These are phyloP conservation scores for Diorhabda sublineata DNA, from an alignment of 1,140 invertebrate genomes.

Conservation along the genomic window DNA sequence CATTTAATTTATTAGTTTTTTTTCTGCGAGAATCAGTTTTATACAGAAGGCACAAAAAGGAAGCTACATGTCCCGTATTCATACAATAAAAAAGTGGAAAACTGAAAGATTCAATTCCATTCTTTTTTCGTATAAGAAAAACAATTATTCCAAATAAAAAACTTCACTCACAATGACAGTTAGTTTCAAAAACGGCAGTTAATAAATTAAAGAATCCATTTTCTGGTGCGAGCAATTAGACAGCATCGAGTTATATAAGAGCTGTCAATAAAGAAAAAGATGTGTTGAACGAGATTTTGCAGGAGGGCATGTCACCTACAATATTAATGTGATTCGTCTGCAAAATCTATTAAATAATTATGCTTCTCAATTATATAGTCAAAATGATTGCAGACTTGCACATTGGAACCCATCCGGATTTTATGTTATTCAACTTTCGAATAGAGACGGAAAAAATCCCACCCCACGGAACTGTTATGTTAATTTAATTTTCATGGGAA, in stretches of 20 bases:
- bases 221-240: background rate
- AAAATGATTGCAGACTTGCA: conserved; percentile 14
- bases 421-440: conserved; percentile 7
- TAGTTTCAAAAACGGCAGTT: no score
- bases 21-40: no score
- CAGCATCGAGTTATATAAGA: background rate
- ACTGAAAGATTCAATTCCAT: no score
- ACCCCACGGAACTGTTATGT: no score
- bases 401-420: conserved; percentile 10
- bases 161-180: no score
- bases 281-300: background rate
- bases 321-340: conserved; percentile 42
- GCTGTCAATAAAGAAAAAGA: conserved; percentile 2
- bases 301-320: conserved; percentile 23
- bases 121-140: no score
- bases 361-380: conserved; percentile 35
- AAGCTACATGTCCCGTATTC: no score
- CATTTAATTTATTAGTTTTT: no score
- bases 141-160: no score
- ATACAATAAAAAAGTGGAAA: no score
- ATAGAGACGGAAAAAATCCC: background rate
- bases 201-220: background rate
- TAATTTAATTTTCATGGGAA: no score
- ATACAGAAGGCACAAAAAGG: no score
- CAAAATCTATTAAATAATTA: conserved; percentile 44